Percentiles rank a stretch among this genome's conserved stretches.
phyloP scores from a whole-genome alignment of 92 coral and sea anemone species.

The Bergia puertoricense region DNA sequence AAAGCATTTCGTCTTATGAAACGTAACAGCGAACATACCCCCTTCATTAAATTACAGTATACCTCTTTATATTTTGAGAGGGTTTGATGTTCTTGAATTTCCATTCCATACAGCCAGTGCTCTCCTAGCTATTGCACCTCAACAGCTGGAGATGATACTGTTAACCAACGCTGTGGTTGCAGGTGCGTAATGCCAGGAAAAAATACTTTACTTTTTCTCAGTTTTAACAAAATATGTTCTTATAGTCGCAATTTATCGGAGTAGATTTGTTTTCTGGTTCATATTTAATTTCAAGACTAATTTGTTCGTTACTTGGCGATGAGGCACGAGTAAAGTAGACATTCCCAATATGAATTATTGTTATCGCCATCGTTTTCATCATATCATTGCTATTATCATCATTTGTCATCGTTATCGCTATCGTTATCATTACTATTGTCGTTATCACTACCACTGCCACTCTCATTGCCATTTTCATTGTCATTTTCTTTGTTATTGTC shows the following conservation, averaged over 20 bases:
- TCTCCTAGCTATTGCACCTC: constrained; percentile 62
- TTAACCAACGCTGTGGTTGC: background rate
- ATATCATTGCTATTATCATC: no score
- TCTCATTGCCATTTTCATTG: no score
- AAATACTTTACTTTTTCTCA: background rate
- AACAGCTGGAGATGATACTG: constrained; percentile 56
- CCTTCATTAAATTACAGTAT: background rate
- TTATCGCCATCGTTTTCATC: no score
- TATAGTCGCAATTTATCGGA: background rate
- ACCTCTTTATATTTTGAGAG: background rate
- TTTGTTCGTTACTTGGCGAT: background rate
- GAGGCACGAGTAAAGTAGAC: background rate
- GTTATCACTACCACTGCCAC: background rate
- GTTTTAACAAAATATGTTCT: background rate
- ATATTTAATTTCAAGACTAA: background rate
- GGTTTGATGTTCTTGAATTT: background rate
- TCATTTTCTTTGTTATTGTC: no score
- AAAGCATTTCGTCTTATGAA: no score
- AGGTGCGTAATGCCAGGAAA: background rate
- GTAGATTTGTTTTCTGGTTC: no score
- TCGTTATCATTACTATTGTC: no score
- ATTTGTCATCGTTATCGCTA: no score
- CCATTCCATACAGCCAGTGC: constrained; percentile 54
- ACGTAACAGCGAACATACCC: background rate
- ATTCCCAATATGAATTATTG: no score